Percentiles rank a stretch among this genome's conserved stretches.
Conservation (phyloP, 2,797 vertebrate species). For the Carapus acus region DNA sequence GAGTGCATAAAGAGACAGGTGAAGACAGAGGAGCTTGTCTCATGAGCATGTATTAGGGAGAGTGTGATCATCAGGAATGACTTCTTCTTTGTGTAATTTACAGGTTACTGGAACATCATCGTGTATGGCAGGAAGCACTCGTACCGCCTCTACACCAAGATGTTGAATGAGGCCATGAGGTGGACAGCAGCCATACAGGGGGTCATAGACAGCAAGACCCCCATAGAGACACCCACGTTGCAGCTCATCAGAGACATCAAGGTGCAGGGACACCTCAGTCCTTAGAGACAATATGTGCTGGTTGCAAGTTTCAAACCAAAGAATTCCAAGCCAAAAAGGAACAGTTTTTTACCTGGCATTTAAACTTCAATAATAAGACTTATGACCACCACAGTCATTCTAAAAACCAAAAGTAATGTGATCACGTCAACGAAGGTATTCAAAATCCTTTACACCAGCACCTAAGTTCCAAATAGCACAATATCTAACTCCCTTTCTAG, state of each 20-base stretch:
- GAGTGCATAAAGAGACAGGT: constrained; percentile 86
- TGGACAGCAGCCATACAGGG: constrained; percentile 87
- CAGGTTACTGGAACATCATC: constrained; percentile 90
- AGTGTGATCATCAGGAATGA: neutral
- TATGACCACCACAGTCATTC: no score
- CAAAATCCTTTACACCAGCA: no score
- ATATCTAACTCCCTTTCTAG: no score
- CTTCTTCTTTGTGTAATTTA: neutral
- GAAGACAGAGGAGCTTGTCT: constrained; percentile 42
- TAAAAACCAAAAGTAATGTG: no score
- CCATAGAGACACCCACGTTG: constrained; percentile 89
- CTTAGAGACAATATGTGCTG: no score
- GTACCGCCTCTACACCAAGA: constrained; percentile 85
- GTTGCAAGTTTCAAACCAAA: no score
- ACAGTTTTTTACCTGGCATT: no score
- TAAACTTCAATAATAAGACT: no score
- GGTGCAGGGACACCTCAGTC: constrained; percentile 64
- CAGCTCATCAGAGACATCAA: constrained; percentile 92
- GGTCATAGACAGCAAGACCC: constrained; percentile 86
- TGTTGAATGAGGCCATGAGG: constrained; percentile 87
- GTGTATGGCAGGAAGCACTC: constrained; percentile 89
- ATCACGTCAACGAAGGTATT: no score
- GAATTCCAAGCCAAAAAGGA: no score
- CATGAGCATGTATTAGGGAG: no score
- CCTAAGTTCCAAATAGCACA: no score